phyloP scores from a whole-genome alignment of 2,888 invertebrate species.

The Drosophila subsilvestris region DNA sequence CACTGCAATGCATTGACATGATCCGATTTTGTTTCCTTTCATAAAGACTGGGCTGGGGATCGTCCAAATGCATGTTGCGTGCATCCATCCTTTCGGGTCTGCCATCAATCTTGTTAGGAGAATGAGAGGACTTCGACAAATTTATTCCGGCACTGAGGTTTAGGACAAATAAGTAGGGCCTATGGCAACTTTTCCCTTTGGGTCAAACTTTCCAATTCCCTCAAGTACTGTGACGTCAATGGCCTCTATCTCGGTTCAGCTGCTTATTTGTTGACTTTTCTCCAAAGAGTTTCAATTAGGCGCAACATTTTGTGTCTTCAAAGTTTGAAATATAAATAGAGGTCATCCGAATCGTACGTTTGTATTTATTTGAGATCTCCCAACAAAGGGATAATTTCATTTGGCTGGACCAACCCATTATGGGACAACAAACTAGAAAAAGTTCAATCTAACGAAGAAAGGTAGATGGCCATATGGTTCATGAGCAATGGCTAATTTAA shows the following conservation, averaged over 20 bases:
- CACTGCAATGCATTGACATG: constrained; percentile 62
- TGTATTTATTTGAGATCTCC: constrained; percentile 15
- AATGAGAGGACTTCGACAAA: constrained; percentile 41
- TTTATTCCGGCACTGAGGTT: constrained; percentile 13
- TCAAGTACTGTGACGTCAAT: constrained; percentile 43
- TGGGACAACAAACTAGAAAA: too few species aligned
- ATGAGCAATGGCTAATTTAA: background rate
- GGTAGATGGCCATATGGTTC: too few species aligned
- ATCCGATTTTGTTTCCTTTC: constrained; percentile 68
- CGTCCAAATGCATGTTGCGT: constrained; percentile 36
- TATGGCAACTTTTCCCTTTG: constrained; percentile 22
- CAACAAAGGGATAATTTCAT: constrained; percentile 29
- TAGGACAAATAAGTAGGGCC: constrained; percentile 15
- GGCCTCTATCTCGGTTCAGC: constrained; percentile 39
- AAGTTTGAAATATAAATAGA: constrained; percentile 45
- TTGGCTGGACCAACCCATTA: constrained; percentile 26
- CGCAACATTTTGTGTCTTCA: constrained; percentile 25
- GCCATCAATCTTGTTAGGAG: constrained; percentile 60
- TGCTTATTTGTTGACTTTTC: constrained; percentile 44
- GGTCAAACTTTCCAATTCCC: constrained; percentile 27
- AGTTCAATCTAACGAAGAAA: background rate
- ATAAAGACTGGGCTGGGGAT: background rate
- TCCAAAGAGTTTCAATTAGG: constrained; percentile 50
- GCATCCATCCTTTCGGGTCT: constrained; percentile 23
- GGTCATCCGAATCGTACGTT: constrained; percentile 32